Base-by-base conservation (phyloP, 1,140 invertebrate genomes). In the Ips typographus region DNA sequence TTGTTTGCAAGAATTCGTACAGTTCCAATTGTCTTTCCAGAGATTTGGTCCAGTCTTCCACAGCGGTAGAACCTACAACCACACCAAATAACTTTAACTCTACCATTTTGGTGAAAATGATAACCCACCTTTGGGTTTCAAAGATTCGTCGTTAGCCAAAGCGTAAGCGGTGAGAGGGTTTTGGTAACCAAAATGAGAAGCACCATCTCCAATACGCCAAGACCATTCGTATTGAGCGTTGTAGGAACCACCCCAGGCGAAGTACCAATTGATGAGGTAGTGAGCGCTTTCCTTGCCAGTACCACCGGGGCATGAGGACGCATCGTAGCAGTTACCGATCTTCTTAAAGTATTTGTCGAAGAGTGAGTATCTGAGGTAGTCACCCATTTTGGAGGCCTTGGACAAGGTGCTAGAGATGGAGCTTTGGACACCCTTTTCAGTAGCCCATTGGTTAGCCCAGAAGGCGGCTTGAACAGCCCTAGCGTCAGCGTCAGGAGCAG, bases 261-360 rank as follows among this genome's bases (percentile, higher is more conserved):
- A 68, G 65, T 73, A 73, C 72, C 72, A 73, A 22, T 44, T 65
- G 39, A 73, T 53, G 6, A 73, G 62, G 38, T 73, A 73, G 65
- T 73, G 72, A 58, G 72, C 72, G 49, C 72, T 73, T 5, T 71
- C 72, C 47, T 73, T 73, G 52, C 72, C 72, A 37, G 64, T 49
- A 63, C 68, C 72, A n/a, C 44, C 72, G 4, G 59, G 51, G 40
- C 72, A 73, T 4, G 22, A n/a, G 22, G 47, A 43, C 5, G 68
- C 40, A 2, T 59, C 65, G 55, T 68, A 52, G 57, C 72, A 73
- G 58, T 73, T 71, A 47, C 72, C 72, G 39, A 73, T 73, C 62
- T 71, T 70, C 61, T 73, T 73, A 61, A 73, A 73, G 65, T 73
- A 73, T 63, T 73, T 73, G 55, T 73, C 72, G 52, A 73, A 73